Evolutionary conservation across 2,113 vertebrate species (phyloP).

Genomic region (Takifugu bimaculatus): DNA sequence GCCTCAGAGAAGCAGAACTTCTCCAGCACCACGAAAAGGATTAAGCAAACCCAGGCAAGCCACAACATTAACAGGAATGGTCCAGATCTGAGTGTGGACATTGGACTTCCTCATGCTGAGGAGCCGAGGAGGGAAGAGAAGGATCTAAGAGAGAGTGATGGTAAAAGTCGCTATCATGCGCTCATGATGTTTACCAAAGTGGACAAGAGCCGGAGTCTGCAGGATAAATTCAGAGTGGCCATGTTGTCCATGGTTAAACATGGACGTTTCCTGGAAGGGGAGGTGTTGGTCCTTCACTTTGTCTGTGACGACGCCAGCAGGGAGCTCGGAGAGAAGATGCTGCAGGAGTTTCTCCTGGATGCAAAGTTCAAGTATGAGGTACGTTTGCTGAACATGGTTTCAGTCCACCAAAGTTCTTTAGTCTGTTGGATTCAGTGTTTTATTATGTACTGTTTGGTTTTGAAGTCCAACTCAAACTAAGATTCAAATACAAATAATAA

Average conservation of each 20-base stretch:
- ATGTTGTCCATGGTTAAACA: slow-evolving; percentile 76
- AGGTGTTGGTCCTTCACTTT: slow-evolving; percentile 74
- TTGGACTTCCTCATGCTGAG: slow-evolving; percentile 29
- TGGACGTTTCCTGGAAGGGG: slow-evolving; percentile 67
- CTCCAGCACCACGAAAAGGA: slow-evolving; percentile 88
- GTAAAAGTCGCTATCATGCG: slow-evolving; percentile 72
- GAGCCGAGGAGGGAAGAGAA: background rate
- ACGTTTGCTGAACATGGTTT: slow-evolving; percentile 14
- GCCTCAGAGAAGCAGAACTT: slow-evolving; percentile 87
- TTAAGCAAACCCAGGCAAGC: slow-evolving; percentile 77
- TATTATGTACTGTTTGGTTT: background rate
- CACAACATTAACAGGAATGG: slow-evolving; percentile 73
- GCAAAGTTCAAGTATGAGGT: slow-evolving; percentile 87
- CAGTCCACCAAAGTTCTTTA: background rate
- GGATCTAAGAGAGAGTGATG: background rate
- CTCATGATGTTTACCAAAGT: slow-evolving; percentile 95
- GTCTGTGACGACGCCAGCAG: slow-evolving; percentile 81
- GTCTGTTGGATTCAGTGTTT: background rate
- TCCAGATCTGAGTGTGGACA: slow-evolving; percentile 67
- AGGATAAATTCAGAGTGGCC: slow-evolving; percentile 77
- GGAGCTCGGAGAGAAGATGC: slow-evolving; percentile 78
- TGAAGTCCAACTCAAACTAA: too few relatives aligned
- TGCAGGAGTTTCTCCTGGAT: slow-evolving; percentile 78
- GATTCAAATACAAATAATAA: too few relatives aligned
- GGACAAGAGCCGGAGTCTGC: slow-evolving; percentile 78